Evolutionary conservation across 1,140 invertebrate genomes (phyloP).

Genomic region (Forficula auricularia): DNA sequence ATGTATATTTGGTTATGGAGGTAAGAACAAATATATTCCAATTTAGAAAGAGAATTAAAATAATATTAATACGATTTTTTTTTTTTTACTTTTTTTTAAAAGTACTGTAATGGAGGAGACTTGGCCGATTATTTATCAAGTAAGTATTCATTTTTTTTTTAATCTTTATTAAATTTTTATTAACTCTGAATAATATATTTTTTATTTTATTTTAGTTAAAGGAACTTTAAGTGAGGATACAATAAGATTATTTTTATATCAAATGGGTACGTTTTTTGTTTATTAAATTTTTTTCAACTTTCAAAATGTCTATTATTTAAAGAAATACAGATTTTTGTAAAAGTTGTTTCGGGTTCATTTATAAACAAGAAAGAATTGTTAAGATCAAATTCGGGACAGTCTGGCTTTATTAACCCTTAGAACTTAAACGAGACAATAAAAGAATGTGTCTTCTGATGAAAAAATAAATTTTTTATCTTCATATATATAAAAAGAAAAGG

Average conservation of each 20-base stretch:
- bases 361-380: too few relatives aligned
- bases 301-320: neutral
- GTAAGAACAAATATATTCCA: constrained; percentile 29
- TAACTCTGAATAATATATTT: constrained; percentile 5
- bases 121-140: constrained; percentile 89
- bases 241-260: constrained; percentile 82
- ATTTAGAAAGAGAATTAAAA: constrained; percentile 8
- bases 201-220: constrained; percentile 39
- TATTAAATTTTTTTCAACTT: neutral
- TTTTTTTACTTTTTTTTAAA: constrained; percentile 21
- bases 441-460: too few relatives aligned
- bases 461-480: too few relatives aligned
- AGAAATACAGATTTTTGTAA: too few relatives aligned
- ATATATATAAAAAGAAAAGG: too few relatives aligned
- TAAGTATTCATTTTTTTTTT: constrained; percentile 27
- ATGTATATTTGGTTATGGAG: constrained; percentile 96
- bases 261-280: constrained; percentile 50
- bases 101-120: constrained; percentile 98
- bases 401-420: too few relatives aligned
- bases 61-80: constrained; percentile 11
- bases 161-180: neutral
- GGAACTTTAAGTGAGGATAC: constrained; percentile 93
- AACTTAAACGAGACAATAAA: too few relatives aligned
- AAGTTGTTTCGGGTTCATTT: too few relatives aligned
- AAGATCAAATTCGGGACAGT: too few relatives aligned